Conservation (phyloP, 2,797 vertebrate genomes). For the Ceryle rudis region DNA sequence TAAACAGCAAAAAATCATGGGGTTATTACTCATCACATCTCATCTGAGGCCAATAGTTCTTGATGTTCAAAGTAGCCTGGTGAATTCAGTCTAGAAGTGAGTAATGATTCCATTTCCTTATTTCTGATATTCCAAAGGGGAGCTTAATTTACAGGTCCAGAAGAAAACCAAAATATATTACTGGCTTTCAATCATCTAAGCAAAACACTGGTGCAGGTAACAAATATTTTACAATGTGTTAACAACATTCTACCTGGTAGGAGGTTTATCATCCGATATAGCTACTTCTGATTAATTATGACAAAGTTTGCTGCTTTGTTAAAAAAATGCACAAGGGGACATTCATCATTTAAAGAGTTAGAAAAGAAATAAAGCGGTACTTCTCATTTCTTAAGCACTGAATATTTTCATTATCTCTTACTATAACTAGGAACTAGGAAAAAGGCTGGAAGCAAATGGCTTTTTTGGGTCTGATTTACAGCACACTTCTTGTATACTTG, state of each 20-base stretch:
- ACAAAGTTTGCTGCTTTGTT: background rate
- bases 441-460: background rate
- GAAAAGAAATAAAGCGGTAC: background rate
- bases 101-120: background rate
- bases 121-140: background rate
- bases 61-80: background rate
- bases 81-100: background rate
- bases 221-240: background rate
- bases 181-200: background rate
- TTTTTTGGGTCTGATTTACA: background rate
- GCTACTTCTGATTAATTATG: background rate
- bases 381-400: background rate
- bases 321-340: background rate
- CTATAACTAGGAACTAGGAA: background rate
- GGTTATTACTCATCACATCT: background rate
- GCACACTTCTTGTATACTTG: background rate
- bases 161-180: background rate
- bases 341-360: background rate
- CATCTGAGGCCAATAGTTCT: background rate
- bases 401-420: background rate
- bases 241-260: background rate
- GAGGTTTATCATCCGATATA: background rate
- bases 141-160: background rate
- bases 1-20: background rate
- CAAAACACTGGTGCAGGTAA: background rate